These are phyloP conservation scores for Anolis apletophallus DNA, from an alignment of 2,797 vertebrate species.

Conservation along the genomic window DNA sequence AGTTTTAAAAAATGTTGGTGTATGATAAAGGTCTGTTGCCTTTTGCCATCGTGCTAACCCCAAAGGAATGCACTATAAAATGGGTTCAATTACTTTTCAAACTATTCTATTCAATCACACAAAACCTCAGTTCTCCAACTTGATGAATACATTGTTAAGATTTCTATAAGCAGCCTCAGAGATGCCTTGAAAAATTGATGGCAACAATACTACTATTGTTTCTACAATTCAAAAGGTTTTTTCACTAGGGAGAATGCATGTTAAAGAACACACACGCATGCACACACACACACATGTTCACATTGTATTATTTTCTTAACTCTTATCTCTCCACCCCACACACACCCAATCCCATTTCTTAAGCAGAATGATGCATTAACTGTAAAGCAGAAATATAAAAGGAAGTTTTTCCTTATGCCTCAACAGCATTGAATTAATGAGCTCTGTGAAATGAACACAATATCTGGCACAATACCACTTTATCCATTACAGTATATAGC, in stretches of 20 bases:
- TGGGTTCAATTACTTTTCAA: conserved; percentile 71
- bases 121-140: conserved; percentile 71
- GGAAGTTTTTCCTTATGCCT: neutral
- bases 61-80: conserved; percentile 64
- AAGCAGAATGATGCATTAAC: neutral
- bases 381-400: neutral
- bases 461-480: neutral
- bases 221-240: conserved; percentile 72
- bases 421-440: neutral
- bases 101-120: conserved; percentile 68
- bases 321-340: conserved; percentile 19
- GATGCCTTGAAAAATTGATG: conserved; percentile 71
- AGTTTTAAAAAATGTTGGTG: conserved; percentile 58
- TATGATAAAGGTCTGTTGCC: conserved; percentile 60
- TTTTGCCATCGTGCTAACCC: conserved; percentile 77
- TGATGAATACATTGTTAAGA: conserved; percentile 77
- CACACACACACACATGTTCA: neutral
- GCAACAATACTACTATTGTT: conserved; percentile 79
- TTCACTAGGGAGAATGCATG: conserved; percentile 68
- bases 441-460: conserved; percentile 12
- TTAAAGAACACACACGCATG: conserved; percentile 38
- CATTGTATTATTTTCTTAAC: conserved; percentile 46
- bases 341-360: neutral
- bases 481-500: neutral
- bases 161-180: conserved; percentile 75